phyloP scores from a whole-genome alignment of 1,140 invertebrate genomes.

The Aphelinus atriplicis region DNA sequence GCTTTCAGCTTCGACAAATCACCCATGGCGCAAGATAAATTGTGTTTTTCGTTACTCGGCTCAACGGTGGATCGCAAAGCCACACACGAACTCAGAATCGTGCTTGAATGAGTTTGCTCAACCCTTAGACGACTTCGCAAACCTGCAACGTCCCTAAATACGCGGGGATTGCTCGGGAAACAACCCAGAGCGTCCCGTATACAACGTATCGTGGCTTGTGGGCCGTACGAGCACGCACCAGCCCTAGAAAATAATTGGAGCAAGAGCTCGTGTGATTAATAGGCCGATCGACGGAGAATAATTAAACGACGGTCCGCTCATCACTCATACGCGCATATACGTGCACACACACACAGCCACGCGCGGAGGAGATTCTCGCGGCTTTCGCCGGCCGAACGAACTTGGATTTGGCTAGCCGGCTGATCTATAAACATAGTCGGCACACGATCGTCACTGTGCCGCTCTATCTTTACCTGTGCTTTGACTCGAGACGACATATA shows the following conservation, averaged over 20 bases:
- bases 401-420: slow-evolving; percentile 64
- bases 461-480: slow-evolving; percentile 64
- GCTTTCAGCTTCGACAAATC: too few species aligned
- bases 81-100: too few species aligned
- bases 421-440: slow-evolving; percentile 65
- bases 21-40: too few species aligned
- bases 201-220: too few species aligned
- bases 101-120: too few species aligned
- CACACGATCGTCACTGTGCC: slow-evolving; percentile 50
- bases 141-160: too few species aligned
- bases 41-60: too few species aligned
- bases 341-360: neutral
- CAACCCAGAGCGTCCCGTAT: too few species aligned
- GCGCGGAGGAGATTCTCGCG: neutral
- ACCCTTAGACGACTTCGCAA: too few species aligned
- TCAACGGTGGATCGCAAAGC: too few species aligned
- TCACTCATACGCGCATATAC: slow-evolving; percentile 8
- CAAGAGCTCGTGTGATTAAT: slow-evolving; percentile 5
- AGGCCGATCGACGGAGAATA: slow-evolving; percentile 14
- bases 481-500: too few species aligned
- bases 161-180: too few species aligned
- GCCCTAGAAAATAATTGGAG: neutral
- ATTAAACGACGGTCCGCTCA: slow-evolving; percentile 1
- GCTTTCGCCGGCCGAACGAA: slow-evolving; percentile 31
- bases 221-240: neutral